phyloP scores from a whole-genome alignment of 2,797 vertebrate species.

The Anolis apletophallus region DNA sequence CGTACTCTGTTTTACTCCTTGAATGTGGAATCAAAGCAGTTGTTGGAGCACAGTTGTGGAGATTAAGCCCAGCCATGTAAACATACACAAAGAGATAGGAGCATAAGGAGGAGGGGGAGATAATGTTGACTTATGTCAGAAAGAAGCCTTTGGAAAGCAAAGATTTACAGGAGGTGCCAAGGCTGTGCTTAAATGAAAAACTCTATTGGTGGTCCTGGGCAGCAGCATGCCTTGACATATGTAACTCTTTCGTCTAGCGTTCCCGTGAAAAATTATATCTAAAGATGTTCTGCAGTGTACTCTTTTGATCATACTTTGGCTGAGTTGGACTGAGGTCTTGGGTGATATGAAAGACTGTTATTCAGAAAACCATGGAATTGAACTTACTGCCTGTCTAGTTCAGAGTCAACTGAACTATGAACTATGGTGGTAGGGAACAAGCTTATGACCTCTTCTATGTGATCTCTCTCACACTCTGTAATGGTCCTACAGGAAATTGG shows the following conservation, averaged over 20 bases:
- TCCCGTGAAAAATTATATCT: not conserved
- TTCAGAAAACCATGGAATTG: not conserved
- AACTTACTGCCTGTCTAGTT: not conserved
- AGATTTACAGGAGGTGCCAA: not conserved
- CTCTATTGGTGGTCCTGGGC: not conserved
- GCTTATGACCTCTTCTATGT: too few relatives aligned
- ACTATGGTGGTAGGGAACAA: too few relatives aligned
- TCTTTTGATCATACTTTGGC: not conserved
- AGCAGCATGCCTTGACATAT: not conserved
- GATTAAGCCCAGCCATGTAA: not conserved
- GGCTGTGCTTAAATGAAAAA: conserved; percentile 1
- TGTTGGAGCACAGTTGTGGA: not conserved
- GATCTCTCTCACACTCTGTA: too few relatives aligned
- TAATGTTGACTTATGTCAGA: not conserved
- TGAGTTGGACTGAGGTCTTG: not conserved
- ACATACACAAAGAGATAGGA: not conserved
- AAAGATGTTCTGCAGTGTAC: not conserved
- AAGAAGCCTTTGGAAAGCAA: not conserved
- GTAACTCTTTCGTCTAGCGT: not conserved
- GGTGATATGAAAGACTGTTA: not conserved
- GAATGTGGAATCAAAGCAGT: not conserved
- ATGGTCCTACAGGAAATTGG: too few relatives aligned
- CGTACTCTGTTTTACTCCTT: not conserved
- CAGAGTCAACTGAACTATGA: not conserved
- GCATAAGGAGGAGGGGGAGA: not conserved